These are phyloP conservation scores for Parus major DNA, from an alignment of 2,113 vertebrate species.

Conservation along the genomic window DNA sequence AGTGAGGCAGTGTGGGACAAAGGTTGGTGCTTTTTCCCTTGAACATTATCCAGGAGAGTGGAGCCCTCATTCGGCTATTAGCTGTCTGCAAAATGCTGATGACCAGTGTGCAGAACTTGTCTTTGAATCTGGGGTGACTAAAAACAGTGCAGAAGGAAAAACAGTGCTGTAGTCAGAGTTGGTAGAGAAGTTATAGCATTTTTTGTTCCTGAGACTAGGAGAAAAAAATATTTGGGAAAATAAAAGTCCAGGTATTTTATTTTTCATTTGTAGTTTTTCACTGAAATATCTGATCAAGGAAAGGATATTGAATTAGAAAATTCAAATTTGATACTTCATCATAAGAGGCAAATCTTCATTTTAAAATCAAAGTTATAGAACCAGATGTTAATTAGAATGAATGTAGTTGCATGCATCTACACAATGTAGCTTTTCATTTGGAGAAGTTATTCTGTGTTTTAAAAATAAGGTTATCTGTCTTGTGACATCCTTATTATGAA, in stretches of 20 bases:
- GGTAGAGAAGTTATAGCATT: background rate
- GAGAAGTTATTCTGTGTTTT: background rate
- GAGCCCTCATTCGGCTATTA: rapidly evolving
- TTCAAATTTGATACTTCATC: background rate
- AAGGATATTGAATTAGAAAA: background rate
- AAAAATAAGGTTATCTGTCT: background rate
- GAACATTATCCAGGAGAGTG: background rate
- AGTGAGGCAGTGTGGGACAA: background rate
- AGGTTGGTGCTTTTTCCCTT: background rate
- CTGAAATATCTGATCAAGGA: background rate
- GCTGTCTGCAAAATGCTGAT: background rate
- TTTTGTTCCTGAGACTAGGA: background rate
- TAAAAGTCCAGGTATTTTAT: background rate
- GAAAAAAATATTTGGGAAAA: background rate
- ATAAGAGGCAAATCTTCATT: background rate
- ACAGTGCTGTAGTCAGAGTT: background rate
- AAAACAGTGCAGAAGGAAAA: background rate
- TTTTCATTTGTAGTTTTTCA: background rate
- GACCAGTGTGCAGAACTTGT: background rate
- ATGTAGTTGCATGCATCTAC: background rate
- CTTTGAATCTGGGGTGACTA: background rate
- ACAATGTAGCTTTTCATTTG: background rate
- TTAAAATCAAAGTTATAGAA: background rate
- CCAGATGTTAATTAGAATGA: background rate
- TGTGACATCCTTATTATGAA: background rate